Base-by-base conservation (phyloP, 2,797 vertebrate genomes). In the Scleropages formosus region DNA sequence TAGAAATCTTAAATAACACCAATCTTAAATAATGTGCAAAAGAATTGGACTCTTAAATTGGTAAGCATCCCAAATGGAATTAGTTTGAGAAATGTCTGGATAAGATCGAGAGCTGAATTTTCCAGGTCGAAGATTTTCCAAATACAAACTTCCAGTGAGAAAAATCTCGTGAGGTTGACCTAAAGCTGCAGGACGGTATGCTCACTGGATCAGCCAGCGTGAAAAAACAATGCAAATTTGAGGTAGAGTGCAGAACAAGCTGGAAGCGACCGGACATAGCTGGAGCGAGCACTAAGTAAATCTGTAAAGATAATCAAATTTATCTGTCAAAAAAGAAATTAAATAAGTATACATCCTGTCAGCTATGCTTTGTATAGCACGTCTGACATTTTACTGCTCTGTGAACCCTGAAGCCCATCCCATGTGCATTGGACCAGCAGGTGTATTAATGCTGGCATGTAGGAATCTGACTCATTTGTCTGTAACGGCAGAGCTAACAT, bases 211-310 rank as follows among this genome's bases (percentile, higher is more conserved):
- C 44, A 46, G 69, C 62, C 64, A 65, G 27, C 62, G 67, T 8
- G 31, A 15, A 53, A 59, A 65, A 47, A 67, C 26, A 58, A 58
- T 66, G 70, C n/a, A 26, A 65, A 73, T 44, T 22, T 47, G 71
- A 73, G 76, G 70, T 77, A 73, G 70, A 67, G 70, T 63, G 71
- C 22, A 39, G 22, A 64, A 66, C 13, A 39, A 51, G 62, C 39
- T 60, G 47, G 44, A 65, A 60, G 70, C 51, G 64, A 61, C 69
- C 72, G 65, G 70, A 12, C 68, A 72, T 64, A 76, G 62, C 70
- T 58, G 61, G 75, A 77, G 60, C 39, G 11, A 49, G 44, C n/a
- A n/a, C n/a, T n/a, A n/a, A n/a, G n/a, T n/a, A n/a, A n/a, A n/a
- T 46, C 27, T 64, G 26, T 27, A 62, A 62, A 46, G 27, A 26